These are phyloP conservation scores for Cassiopea xamachana DNA, from an alignment of 30 jellyfish, hydroid and myxozoan species.

Conservation along the genomic window DNA sequence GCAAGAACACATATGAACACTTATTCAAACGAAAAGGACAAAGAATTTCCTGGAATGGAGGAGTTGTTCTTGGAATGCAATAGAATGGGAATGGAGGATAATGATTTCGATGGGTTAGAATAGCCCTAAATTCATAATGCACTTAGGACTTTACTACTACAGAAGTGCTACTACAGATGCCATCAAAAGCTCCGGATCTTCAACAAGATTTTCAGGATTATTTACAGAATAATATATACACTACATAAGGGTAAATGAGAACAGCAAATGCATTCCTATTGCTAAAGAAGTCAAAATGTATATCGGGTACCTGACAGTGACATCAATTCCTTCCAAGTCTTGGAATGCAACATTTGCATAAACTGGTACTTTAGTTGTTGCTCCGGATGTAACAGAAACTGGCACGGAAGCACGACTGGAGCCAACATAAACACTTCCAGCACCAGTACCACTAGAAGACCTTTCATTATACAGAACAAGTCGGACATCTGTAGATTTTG, in stretches of 20 bases:
- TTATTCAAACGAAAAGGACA: no score
- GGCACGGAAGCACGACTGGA: constrained; percentile 61
- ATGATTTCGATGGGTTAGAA: no score
- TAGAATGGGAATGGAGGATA: no score
- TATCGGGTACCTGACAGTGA: constrained; percentile 41
- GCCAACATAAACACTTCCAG: constrained; percentile 81
- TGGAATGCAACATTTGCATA: constrained; percentile 82
- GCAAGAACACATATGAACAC: no score
- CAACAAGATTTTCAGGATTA: neutral
- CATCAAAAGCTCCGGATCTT: no score
- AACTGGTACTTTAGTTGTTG: constrained; percentile 72
- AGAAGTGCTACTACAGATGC: no score
- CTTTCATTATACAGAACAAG: constrained; percentile 51
- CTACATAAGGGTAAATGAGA: neutral
- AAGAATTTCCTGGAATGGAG: no score
- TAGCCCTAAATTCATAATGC: no score
- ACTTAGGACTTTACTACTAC: no score
- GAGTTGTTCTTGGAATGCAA: no score
- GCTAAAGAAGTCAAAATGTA: neutral
- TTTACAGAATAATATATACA: neutral
- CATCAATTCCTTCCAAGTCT: constrained; percentile 76
- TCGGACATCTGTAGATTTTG: constrained; percentile 44
- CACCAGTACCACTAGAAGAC: constrained; percentile 41
- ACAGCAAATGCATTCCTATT: neutral
- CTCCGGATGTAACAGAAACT: constrained; percentile 58